Percentiles rank a stretch among this genome's conserved stretches.
These are phyloP conservation scores for Catagonus wagneri DNA, from an alignment of 2,113 vertebrate genomes.

Conservation along the genomic window DNA sequence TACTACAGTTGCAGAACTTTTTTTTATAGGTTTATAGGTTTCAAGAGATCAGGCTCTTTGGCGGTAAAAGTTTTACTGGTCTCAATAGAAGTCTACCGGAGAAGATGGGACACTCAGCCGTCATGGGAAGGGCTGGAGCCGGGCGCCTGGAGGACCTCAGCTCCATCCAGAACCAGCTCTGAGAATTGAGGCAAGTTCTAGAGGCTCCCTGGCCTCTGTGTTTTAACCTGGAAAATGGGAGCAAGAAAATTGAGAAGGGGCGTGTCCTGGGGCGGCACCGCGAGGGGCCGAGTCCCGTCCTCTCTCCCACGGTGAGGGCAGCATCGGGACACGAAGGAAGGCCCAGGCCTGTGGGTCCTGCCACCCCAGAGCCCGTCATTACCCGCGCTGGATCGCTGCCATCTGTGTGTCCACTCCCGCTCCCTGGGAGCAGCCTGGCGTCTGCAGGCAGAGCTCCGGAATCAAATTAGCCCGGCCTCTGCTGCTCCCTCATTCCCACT, in stretches of 20 bases:
- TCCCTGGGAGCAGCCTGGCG: slow-evolving; percentile 83
- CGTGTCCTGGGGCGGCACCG: fast-evolving
- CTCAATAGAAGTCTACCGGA: slow-evolving; percentile 70
- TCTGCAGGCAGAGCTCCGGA: slow-evolving; percentile 83
- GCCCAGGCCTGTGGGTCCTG: neutral
- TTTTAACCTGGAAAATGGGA: neutral
- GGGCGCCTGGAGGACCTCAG: neutral
- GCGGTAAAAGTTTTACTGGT: slow-evolving; percentile 76
- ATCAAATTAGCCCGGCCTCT: slow-evolving; percentile 89
- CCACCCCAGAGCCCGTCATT: slow-evolving; percentile 81
- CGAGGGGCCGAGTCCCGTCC: fast-evolving
- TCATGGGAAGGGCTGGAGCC: neutral
- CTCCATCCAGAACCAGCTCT: fast-evolving
- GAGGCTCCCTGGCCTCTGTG: neutral
- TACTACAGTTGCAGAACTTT: neutral
- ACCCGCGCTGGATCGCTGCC: slow-evolving; percentile 79
- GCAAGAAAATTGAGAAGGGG: neutral
- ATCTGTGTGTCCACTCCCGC: slow-evolving; percentile 71
- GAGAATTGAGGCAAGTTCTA: neutral
- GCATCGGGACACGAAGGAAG: neutral
- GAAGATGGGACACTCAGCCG: slow-evolving; percentile 13
- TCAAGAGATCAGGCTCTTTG: slow-evolving; percentile 64
- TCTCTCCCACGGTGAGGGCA: neutral
- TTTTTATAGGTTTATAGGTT: slow-evolving; percentile 60
- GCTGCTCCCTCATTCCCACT: slow-evolving; percentile 83